phyloP scores from a whole-genome alignment of 2,797 vertebrate genomes.

The Enteromius treurensis region DNA sequence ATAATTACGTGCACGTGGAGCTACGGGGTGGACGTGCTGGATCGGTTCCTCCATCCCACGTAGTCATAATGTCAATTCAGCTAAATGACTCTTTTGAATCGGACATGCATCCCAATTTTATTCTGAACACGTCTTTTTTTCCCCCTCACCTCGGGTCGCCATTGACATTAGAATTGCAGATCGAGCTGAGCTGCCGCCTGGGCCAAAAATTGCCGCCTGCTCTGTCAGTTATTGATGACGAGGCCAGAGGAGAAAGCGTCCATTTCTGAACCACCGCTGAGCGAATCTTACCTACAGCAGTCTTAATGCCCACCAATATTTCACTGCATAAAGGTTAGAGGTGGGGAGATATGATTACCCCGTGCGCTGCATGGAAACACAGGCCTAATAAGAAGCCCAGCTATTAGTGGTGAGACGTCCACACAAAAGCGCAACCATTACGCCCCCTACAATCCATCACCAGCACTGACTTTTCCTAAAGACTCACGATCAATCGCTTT shows the following conservation, averaged over 20 bases:
- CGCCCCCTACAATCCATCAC: slow-evolving; percentile 59
- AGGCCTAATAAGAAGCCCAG: slow-evolving; percentile 54
- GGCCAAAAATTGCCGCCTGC: slow-evolving; percentile 56
- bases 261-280: slow-evolving; percentile 38
- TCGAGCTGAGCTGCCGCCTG: slow-evolving; percentile 49
- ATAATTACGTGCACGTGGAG: slow-evolving; percentile 52
- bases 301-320: slow-evolving; percentile 60
- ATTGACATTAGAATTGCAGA: slow-evolving; percentile 66
- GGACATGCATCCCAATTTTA: slow-evolving; percentile 57
- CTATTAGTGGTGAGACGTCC: slow-evolving; percentile 43
- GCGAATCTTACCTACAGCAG: slow-evolving; percentile 58
- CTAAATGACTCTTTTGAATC: slow-evolving; percentile 56
- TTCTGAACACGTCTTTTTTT: slow-evolving; percentile 57
- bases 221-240: slow-evolving; percentile 67
- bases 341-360: slow-evolving; percentile 63
- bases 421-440: slow-evolving; percentile 52
- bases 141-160: slow-evolving; percentile 49
- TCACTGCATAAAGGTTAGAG: slow-evolving; percentile 58
- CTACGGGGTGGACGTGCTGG: slow-evolving; percentile 27
- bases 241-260: slow-evolving; percentile 51
- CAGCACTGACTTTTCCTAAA: slow-evolving; percentile 56
- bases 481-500: slow-evolving; percentile 57
- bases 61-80: slow-evolving; percentile 49
- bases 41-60: slow-evolving; percentile 13
- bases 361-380: slow-evolving; percentile 50